Base-by-base conservation (phyloP, 2,888 invertebrate genomes). In the Hybos culiciformis region DNA sequence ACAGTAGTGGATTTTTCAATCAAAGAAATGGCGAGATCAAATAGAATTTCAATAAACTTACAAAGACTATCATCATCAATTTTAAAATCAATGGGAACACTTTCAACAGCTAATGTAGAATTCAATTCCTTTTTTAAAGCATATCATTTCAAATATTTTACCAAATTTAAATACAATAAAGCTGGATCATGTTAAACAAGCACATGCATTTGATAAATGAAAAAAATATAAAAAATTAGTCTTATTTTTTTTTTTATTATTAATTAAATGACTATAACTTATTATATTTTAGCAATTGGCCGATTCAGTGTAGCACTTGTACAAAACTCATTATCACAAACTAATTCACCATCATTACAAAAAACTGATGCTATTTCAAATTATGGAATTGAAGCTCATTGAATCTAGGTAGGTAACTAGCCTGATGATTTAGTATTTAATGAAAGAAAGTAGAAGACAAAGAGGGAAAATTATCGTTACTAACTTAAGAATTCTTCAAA, bases 81-180 rank as follows among this genome's bases (percentile, higher is more conserved):
- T 44, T 69, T 94, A 33, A 88, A 91, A 2, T 82, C 86, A 1
- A 71, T 96, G 57, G 93, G 90, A 21, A 80, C 85, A 21, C 69
- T 96, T 41, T 84, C 93, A 1, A 75, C 79, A 19, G 78, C 80
- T 23, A 92, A 93, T 72, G 81, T 86, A 0, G 75, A 75, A 78
- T 0, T 80, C 88, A 51, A 80, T 93, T 42, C 88, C 90, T 0
- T 90, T 87, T 63, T 74, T 93, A 39, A 90, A 88, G 63, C 78
- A 80, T 50, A 80, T 90, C 42, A 70, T 94, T 14, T 76, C 79
- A 48, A 79, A 83, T 46, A 78, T 88, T 69, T 66, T 92, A 45
- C 90, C 92, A 0, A 74, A 91, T 58, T 67, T 94, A 50, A 75
- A 80, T 5, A 74, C 81, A 52, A 76, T 87, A 11, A 83, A 80